Percentiles rank a stretch among this genome's conserved stretches.
Conservation (phyloP, 2,797 vertebrate species). For the Paguma larvata region DNA sequence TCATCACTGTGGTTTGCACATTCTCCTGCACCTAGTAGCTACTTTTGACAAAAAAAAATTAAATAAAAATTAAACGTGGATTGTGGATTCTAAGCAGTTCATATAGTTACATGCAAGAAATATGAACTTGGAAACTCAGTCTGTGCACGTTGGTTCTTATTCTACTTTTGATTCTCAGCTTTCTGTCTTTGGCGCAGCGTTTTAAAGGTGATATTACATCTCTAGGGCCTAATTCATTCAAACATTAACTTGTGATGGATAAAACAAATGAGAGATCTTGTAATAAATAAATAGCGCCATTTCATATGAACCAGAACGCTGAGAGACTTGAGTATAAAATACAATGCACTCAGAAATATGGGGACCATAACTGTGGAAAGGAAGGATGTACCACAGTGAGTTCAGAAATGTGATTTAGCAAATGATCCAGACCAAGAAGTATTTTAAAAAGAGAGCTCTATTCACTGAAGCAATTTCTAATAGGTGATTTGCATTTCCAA, state of each 20-base stretch:
- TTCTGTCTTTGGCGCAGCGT: slow-evolving; percentile 83
- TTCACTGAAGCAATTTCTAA: neutral
- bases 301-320: slow-evolving; percentile 82
- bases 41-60: neutral
- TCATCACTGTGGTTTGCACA: neutral
- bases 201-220: slow-evolving; percentile 86
- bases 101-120: slow-evolving; percentile 63
- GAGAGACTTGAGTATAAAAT: slow-evolving; percentile 79
- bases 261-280: slow-evolving; percentile 87
- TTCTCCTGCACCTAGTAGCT: neutral
- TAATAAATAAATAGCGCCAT: slow-evolving; percentile 86
- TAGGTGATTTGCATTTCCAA: neutral
- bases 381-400: slow-evolving; percentile 53
- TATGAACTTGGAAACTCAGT: slow-evolving; percentile 62
- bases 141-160: slow-evolving; percentile 50
- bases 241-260: slow-evolving; percentile 84
- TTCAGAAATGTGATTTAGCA: slow-evolving; percentile 53
- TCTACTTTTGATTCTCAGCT: slow-evolving; percentile 76
- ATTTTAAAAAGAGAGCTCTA: neutral
- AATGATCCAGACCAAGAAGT: neutral
- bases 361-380: slow-evolving; percentile 55
- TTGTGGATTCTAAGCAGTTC: neutral
- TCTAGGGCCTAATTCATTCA: slow-evolving; percentile 80
- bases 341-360: slow-evolving; percentile 65
- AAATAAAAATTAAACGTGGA: neutral